A percentile compares a stretch with the other conserved stretches of the same genome.
These are phyloP conservation scores for Choristoneura fumiferana DNA, from an alignment of 1,140 invertebrate species.

Conservation along the genomic window DNA sequence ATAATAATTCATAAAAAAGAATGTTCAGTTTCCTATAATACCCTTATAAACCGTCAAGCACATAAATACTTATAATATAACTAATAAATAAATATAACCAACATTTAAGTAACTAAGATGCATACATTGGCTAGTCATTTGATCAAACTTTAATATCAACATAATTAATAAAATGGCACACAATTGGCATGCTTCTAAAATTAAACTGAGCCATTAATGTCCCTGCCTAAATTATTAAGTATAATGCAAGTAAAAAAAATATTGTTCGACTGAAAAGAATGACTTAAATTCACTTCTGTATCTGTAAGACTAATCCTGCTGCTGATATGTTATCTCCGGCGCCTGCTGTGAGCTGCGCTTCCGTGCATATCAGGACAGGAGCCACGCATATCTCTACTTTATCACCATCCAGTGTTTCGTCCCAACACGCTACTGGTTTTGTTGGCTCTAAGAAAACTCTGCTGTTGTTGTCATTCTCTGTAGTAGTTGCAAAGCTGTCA, in stretches of 20 bases:
- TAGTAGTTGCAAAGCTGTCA: conserved; percentile 90
- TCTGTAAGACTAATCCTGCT: conserved; percentile 88
- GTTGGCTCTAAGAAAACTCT: conserved; percentile 83
- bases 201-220: conserved; percentile 23
- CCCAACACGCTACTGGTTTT: conserved; percentile 91
- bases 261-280: not conserved
- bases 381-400: conserved; percentile 88
- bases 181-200: conserved; percentile 19
- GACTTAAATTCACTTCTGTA: conserved; percentile 71
- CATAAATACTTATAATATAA: conserved; percentile 5
- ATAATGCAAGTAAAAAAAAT: conserved; percentile 25
- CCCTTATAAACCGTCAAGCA: conserved; percentile 5
- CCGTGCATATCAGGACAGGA: conserved; percentile 90
- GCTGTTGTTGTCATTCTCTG: conserved; percentile 75
- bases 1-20: conserved; percentile 18
- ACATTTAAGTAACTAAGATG: conserved; percentile 14
- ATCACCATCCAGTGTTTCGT: conserved; percentile 79
- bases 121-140: conserved; percentile 4
- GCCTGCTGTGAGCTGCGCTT: conserved; percentile 90
- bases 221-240: conserved; percentile 11
- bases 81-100: conserved; percentile 10
- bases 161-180: conserved; percentile 7
- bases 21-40: conserved; percentile 12
- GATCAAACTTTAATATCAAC: conserved; percentile 11
- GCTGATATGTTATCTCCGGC: conserved; percentile 94